These are phyloP conservation scores for Pristiophorus japonicus DNA, from an alignment of 2,113 vertebrate genomes.

Conservation along the genomic window DNA sequence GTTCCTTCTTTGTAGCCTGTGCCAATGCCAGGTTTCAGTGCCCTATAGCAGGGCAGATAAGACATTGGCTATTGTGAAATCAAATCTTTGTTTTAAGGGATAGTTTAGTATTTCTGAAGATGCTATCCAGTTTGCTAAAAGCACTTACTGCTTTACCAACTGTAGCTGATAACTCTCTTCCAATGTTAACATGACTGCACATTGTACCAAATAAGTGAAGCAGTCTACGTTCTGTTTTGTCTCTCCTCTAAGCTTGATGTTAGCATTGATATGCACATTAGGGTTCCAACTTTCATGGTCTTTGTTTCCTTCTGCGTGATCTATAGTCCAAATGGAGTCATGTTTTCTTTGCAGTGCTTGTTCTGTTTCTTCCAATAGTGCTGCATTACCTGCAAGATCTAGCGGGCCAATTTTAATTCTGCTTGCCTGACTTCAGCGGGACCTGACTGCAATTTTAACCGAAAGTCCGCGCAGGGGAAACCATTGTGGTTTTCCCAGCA, in stretches of 20 bases:
- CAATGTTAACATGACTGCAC: constrained; percentile 12
- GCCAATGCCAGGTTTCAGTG: neutral
- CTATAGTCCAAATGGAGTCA: neutral
- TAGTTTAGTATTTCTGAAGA: constrained; percentile 31
- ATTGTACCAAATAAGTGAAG: constrained; percentile 6
- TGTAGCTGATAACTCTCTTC: neutral
- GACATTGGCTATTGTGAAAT: constrained; percentile 17
- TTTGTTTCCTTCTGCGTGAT: neutral
- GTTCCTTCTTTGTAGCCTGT: constrained; percentile 12
- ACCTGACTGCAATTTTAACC: neutral
- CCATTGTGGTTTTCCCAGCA: neutral
- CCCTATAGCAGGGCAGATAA: neutral
- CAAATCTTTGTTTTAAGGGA: constrained; percentile 24
- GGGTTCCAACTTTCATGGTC: neutral
- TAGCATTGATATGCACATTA: neutral
- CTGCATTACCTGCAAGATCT: neutral
- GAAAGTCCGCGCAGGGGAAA: neutral
- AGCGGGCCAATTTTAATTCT: neutral
- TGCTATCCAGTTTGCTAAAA: constrained; percentile 29
- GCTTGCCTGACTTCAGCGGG: neutral
- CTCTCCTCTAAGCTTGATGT: neutral
- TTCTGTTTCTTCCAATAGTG: neutral
- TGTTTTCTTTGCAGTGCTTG: neutral
- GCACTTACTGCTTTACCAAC: neutral
- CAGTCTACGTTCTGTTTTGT: neutral